Evolutionary conservation across 1,140 invertebrate genomes (phyloP), one percentile per base, ranked within the genome.

Genomic region (Sweltsa coloradensis): DNA sequence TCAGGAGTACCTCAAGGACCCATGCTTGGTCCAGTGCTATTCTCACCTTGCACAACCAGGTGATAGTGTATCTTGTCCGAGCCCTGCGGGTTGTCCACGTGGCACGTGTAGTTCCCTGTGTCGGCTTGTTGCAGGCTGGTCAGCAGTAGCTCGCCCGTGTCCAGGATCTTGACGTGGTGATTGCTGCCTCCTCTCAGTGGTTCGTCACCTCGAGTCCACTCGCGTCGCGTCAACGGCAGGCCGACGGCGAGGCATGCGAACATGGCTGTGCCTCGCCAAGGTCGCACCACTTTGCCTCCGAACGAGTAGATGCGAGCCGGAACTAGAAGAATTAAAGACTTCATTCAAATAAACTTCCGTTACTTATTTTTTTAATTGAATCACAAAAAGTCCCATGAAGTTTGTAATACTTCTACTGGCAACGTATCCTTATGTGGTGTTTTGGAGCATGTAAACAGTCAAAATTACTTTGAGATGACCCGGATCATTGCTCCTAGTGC

Each of bases 81-180:
- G 3, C 83, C 82, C 34, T 83, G 70, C 5, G 72, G 69, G 53
- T 89, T 87, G 50, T 78, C 74, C 7, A 83, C 83, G 34, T 75
- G 74, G 51, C 85, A 89, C 2, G 81, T 78, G 53, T 85, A 86
- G 61, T 86, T 84, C 5, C 79, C 82, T 6, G 75, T 68, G 58
- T 87, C 83, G 2, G 68, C 62, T 47, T 75, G 61, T 55, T 81
- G 76, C 6, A 83, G 58, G 56, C 71, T 76, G 1, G 75, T 70
- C 2, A 84, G 62, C 24, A 79, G 70, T 14, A 84, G 55, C 53
- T 83, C 78, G 0, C 79, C 79, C 2, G 70, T 73, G 48, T 76
- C 72, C 26, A 78, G 55, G 6, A 80, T 57, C 57, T n/a, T 44
- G 34, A 6, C 47, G 49, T 16, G 41, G 11, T 9, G 39, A 3